These are phyloP conservation scores for Todiramphus saurophagus DNA, from an alignment of 2,113 vertebrate genomes.

Conservation along the genomic window DNA sequence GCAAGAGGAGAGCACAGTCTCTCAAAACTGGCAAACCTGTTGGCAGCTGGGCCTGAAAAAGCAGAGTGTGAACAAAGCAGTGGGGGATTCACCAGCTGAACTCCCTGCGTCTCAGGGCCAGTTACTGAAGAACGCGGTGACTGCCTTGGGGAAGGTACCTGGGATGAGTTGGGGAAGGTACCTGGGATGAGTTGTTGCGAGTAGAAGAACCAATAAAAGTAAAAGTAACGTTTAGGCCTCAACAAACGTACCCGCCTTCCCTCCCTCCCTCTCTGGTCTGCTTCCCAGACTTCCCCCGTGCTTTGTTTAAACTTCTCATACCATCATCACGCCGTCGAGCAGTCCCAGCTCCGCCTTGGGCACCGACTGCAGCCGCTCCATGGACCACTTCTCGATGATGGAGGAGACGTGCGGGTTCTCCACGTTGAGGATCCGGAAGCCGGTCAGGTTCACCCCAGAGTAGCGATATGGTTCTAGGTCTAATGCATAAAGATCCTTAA, in stretches of 20 bases:
- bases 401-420: constrained; percentile 93
- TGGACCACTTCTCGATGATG: constrained; percentile 97
- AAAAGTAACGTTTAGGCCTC: neutral
- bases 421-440: constrained; percentile 96
- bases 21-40: neutral
- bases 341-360: constrained; percentile 90
- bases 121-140: neutral
- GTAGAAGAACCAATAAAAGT: accelerated
- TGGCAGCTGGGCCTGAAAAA: neutral
- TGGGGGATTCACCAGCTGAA: neutral
- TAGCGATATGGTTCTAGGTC: constrained; percentile 98
- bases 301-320: constrained; percentile 57
- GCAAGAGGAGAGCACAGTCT: neutral
- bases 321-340: constrained; percentile 96
- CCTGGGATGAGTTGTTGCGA: neutral
- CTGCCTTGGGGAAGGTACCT: neutral
- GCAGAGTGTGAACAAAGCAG: accelerated
- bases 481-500: constrained; percentile 94
- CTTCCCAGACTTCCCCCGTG: neutral
- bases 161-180: neutral
- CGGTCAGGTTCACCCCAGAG: constrained; percentile 97
- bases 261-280: neutral
- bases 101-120: accelerated
- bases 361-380: constrained; percentile 87
- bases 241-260: neutral